Evolutionary conservation across 2,888 invertebrate genomes (phyloP), one percentile per base, ranked within the genome.

Genomic region (Acanthosepion esculentum): DNA sequence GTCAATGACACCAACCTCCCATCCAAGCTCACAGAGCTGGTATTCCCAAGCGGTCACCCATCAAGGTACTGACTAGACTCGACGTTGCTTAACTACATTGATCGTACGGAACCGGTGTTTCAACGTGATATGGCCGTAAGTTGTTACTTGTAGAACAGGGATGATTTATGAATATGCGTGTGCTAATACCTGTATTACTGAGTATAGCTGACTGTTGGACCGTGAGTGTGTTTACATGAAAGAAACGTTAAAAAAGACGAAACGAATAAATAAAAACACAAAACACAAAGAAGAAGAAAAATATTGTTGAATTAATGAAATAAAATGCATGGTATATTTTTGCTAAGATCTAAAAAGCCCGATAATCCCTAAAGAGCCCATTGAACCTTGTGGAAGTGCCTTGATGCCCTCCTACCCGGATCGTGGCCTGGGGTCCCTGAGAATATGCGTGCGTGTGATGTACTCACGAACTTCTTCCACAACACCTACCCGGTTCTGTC

Each of bases 261-360:
- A 8, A n/a, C 6, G n/a, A 78, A 78, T 8, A 15, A 78, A 78
- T 10, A 29, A 78, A n/a, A n/a, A 7, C 7, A 29, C 1, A 29
- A 78, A 78, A 10, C 29, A n/a, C 29, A n/a, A 29, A 29, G n/a
- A n/a, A 78, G 41, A 41, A 78, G 33, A 78, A 33, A 78, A 33
- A 78, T 78, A 78, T 78, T n/a, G 78, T 78, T n/a, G 78, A 78
- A n/a, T 78, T 78, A 78, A 78, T 78, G 78, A 78, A 78, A 78
- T 78, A n/a, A 78, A 78, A n/a, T 33, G 78, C n/a, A 78, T n/a
- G 78, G 78, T 33, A 78, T 78, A 78, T 78, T 78, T 78, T 78
- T 78, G 15, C 78, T 12, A 18, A n/a, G 78, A 78, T 78, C 78
- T 33, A 78, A 78, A 78, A 78, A 18, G 10, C 4, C 78, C 10